Conservation (phyloP, 2,888 invertebrate species). For the Plagodis pulveraria region DNA sequence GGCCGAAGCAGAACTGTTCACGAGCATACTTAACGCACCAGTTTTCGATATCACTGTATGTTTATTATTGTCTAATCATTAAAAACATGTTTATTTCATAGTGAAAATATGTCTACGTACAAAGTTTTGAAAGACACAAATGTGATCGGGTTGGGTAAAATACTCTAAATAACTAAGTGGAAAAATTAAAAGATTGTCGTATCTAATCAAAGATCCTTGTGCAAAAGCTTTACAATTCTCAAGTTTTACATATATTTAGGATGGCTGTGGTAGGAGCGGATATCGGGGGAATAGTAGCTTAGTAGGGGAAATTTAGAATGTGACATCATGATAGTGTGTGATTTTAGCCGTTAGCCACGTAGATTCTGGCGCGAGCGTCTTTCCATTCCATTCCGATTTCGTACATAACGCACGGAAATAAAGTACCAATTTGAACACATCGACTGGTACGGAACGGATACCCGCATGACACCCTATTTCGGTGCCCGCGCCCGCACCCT, state of each 20-base stretch:
- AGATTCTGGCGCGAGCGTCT: too few relatives aligned
- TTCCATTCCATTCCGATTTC: too few relatives aligned
- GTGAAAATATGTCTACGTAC: background rate
- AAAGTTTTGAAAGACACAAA: slow-evolving; percentile 5
- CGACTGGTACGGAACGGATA: too few relatives aligned
- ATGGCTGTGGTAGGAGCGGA: background rate
- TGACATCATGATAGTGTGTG: too few relatives aligned
- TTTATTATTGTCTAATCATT: too few relatives aligned
- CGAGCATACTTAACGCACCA: slow-evolving; percentile 93
- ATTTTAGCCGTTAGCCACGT: too few relatives aligned
- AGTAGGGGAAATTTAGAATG: too few relatives aligned
- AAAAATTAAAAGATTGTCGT: slow-evolving; percentile 18
- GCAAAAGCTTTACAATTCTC: slow-evolving; percentile 13
- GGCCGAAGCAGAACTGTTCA: slow-evolving; percentile 62
- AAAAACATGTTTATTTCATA: too few relatives aligned
- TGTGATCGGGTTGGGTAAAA: background rate
- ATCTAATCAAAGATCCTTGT: slow-evolving; percentile 26
- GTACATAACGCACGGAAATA: too few relatives aligned
- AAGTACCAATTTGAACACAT: too few relatives aligned
- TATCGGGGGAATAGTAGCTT: background rate
- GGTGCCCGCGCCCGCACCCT: too few relatives aligned
- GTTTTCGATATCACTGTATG: slow-evolving; percentile 94
- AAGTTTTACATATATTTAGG: slow-evolving; percentile 15
- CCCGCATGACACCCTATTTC: too few relatives aligned
- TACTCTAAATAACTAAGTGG: slow-evolving; percentile 5